Conservation (phyloP, 2,888 invertebrate genomes). For the Heteromurus nitidus region DNA sequence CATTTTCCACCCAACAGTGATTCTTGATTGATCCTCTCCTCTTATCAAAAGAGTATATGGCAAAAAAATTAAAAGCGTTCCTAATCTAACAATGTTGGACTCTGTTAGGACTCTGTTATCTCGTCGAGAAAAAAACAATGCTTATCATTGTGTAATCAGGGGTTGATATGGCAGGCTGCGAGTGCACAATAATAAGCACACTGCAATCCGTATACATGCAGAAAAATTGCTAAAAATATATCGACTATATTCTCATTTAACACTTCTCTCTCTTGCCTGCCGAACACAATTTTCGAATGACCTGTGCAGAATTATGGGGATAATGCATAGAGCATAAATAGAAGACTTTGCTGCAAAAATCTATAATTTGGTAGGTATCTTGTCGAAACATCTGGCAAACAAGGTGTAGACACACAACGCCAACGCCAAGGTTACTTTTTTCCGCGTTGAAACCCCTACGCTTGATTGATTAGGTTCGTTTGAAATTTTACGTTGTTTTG, state of each 20-base stretch:
- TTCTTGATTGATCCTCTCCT: slow-evolving; percentile 23
- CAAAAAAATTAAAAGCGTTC: slow-evolving; percentile 15
- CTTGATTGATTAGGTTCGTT: slow-evolving; percentile 17
- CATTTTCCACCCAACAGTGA: not conserved
- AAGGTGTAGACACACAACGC: not conserved
- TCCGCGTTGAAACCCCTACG: slow-evolving; percentile 8
- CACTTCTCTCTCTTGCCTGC: too few relatives aligned
- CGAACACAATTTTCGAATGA: slow-evolving; percentile 35
- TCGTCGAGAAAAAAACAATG: slow-evolving; percentile 27
- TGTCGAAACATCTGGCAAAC: not conserved
- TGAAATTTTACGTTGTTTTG: not conserved
- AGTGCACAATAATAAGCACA: not conserved
- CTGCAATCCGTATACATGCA: too few relatives aligned
- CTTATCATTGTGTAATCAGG: not conserved
- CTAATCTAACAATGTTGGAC: slow-evolving; percentile 22
- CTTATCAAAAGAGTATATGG: slow-evolving; percentile 10
- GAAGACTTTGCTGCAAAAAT: not conserved
- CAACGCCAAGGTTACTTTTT: slow-evolving; percentile 1
- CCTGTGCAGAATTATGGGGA: slow-evolving; percentile 11
- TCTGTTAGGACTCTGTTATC: slow-evolving; percentile 26
- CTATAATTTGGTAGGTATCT: not conserved
- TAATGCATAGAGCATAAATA: not conserved
- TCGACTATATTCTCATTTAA: too few relatives aligned
- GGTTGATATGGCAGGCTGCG: slow-evolving; percentile 9
- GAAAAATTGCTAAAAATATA: too few relatives aligned